These are phyloP conservation scores for Parauchenoglanis ngamensis DNA, from an alignment of 2,797 vertebrate genomes.

Conservation along the genomic window DNA sequence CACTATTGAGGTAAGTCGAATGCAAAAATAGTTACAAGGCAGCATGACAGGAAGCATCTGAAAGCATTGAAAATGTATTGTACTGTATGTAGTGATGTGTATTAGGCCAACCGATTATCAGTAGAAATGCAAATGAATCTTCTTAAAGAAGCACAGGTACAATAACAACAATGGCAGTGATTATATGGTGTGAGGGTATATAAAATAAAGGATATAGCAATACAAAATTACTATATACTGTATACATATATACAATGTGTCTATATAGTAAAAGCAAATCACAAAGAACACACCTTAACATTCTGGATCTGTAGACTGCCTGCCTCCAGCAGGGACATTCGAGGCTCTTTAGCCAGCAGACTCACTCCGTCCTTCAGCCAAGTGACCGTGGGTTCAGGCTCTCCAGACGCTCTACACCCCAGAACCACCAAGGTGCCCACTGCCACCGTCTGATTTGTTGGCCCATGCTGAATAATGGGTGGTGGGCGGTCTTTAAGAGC, in stretches of 20 bases:
- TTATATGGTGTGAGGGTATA: background rate
- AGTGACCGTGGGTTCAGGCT: constrained; percentile 93
- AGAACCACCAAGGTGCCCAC: constrained; percentile 88
- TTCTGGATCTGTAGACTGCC: constrained; percentile 94
- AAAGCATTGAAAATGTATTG: background rate
- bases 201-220: background rate
- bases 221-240: background rate
- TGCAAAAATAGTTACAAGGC: background rate
- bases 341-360: constrained; percentile 90
- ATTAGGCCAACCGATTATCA: background rate
- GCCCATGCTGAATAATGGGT: constrained; percentile 96
- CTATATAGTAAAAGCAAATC: constrained; percentile 15
- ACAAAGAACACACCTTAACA: constrained; percentile 39
- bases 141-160: constrained; percentile 3
- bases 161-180: background rate
- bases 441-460: constrained; percentile 90
- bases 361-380: constrained; percentile 97
- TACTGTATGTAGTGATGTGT: background rate
- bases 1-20: background rate
- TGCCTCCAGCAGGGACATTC: constrained; percentile 91
- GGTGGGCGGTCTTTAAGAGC: constrained; percentile 89
- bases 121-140: background rate
- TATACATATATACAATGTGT: background rate
- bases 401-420: constrained; percentile 94
- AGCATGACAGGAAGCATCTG: background rate